Base-by-base conservation (phyloP, 2,113 vertebrate species). In the Lanius ludovicianus region DNA sequence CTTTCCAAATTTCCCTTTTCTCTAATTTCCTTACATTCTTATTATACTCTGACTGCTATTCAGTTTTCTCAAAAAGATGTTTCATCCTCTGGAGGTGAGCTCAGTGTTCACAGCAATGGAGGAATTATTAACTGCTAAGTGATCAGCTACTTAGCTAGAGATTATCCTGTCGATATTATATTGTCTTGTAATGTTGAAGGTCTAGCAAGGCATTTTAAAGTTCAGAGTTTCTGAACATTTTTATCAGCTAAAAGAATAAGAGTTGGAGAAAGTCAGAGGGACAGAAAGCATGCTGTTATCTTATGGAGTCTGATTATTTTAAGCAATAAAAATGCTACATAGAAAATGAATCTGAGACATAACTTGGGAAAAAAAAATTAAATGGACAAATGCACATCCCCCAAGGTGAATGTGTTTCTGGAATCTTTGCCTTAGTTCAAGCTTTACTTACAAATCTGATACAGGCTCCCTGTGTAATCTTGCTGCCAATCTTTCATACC, bases 1-100 rank as follows among this genome's bases (percentile, higher is more conserved):
- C 37, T 83, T 90, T 65, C 73, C 57, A 57, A 87, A 90, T 83
- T 96, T 95, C 59, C 70, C 60, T 89, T 94, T 79, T 64, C 69
- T 88, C 73, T 79, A 30, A 65, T 93, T 89, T 89, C 79, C 67
- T 93, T 91, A 62, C 24, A 25, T 92, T 90, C 33, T 46, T 46
- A 9, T 83, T 68, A 59, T 56, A 70, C 6, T 25, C 21, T 37
- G 87, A 50, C 78, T 79, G 23, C 47, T 67, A 41, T 31, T 89
- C 30, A 9, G 28, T 86, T 91, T 78, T 76, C 21, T 75, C 3
- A 4, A 56, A 28, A 52, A 30, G 62, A 37, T 57, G 55, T 39
- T 92, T 90, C 65, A 75, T 85, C 50, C 42, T 90, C 57, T 9
- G 9, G 59, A 75, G 27, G 14, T 63, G 62, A 91, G 53, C 30